Conservation (phyloP, 1,140 invertebrate genomes). For the Diabrotica virgifera region DNA sequence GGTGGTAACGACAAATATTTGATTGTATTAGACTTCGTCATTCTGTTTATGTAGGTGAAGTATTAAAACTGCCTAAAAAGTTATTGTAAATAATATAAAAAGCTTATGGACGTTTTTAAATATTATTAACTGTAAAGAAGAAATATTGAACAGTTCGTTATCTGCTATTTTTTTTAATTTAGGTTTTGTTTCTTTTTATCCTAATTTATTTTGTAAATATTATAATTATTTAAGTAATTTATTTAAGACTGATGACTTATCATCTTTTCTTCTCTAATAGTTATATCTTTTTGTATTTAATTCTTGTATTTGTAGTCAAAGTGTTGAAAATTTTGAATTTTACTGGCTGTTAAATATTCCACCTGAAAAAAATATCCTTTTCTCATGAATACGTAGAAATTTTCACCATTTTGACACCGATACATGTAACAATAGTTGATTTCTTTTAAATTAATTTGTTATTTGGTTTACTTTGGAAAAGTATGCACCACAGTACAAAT, state of each 20-base stretch:
- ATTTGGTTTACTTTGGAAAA: slow-evolving; percentile 8
- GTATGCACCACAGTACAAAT: slow-evolving; percentile 13
- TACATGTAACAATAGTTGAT: not conserved
- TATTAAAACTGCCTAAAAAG: slow-evolving; percentile 26
- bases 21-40: slow-evolving; percentile 19
- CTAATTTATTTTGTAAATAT: slow-evolving; percentile 36
- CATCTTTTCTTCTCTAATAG: slow-evolving; percentile 31
- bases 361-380: too few relatives aligned
- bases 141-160: slow-evolving; percentile 9
- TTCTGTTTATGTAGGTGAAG: slow-evolving; percentile 21
- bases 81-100: slow-evolving; percentile 27
- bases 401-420: too few relatives aligned
- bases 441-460: slow-evolving; percentile 18
- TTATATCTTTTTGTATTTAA: not conserved
- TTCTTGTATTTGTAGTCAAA: not conserved
- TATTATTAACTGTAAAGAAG: slow-evolving; percentile 10
- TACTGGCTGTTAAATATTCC: too few relatives aligned
- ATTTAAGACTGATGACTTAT: slow-evolving; percentile 44
- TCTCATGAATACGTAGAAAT: too few relatives aligned
- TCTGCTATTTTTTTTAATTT: slow-evolving; percentile 9
- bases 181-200: slow-evolving; percentile 15
- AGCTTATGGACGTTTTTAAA: slow-evolving; percentile 26
- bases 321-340: too few relatives aligned
- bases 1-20: slow-evolving; percentile 13
- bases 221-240: slow-evolving; percentile 39